Conservation (phyloP, 2,888 invertebrate genomes). For the Lapara coniferarum region DNA sequence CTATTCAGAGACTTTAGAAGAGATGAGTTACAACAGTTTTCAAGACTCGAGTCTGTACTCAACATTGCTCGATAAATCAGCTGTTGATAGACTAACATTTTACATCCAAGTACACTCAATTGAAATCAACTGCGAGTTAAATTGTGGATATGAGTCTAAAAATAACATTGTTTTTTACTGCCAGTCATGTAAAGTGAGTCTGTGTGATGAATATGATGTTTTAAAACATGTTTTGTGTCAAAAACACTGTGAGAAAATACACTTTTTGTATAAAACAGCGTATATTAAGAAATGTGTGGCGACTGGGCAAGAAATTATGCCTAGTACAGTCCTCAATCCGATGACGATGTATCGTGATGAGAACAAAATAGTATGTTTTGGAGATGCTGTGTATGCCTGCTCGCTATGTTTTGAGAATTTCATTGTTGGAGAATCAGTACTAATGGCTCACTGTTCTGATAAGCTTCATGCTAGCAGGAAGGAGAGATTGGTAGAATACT, state of each 20-base stretch:
- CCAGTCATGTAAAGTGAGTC: conserved; percentile 59
- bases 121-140: conserved; percentile 58
- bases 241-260: conserved; percentile 71
- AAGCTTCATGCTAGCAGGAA: conserved; percentile 59
- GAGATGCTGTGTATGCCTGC: conserved; percentile 74
- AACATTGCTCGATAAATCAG: conserved; percentile 65
- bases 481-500: conserved; percentile 58
- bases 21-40: conserved; percentile 73
- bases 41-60: conserved; percentile 64
- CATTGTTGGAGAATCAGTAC: conserved; percentile 70
- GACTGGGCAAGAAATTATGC: conserved; percentile 70
- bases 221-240: conserved; percentile 68
- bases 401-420: conserved; percentile 72
- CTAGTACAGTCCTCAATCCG: conserved; percentile 72
- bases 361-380: conserved; percentile 78
- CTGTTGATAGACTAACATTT: conserved; percentile 73
- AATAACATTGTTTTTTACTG: conserved; percentile 63
- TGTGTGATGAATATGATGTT: conserved; percentile 64
- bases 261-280: conserved; percentile 75
- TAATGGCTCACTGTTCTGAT: conserved; percentile 70
- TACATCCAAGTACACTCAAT: conserved; percentile 76
- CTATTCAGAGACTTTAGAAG: conserved; percentile 73
- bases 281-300: conserved; percentile 76
- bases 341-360: conserved; percentile 78
- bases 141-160: conserved; percentile 53